Conservation (phyloP, 2,113 vertebrate genomes). For the Ellobius talpinus region DNA sequence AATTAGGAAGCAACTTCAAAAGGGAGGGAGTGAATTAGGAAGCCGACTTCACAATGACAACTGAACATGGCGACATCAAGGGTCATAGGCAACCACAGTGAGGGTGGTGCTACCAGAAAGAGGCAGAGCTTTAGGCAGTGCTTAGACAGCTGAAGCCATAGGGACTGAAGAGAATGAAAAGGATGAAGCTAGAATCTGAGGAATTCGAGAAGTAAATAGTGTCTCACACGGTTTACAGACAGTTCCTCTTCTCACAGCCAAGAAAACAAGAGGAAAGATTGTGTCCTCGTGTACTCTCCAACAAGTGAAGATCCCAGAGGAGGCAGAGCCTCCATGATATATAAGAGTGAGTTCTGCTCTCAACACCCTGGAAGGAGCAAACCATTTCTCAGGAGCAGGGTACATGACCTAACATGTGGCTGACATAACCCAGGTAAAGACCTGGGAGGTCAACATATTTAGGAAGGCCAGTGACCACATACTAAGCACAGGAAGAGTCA, state of each 20-base stretch:
- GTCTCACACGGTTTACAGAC: background rate
- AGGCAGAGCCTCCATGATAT: background rate
- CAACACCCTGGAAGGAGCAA: background rate
- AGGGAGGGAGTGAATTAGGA: background rate
- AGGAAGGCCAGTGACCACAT: background rate
- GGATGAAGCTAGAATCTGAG: constrained; percentile 25
- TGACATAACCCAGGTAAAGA: background rate
- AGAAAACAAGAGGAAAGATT: background rate
- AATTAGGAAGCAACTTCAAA: background rate
- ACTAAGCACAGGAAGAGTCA: background rate
- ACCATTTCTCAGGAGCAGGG: background rate
- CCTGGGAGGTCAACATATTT: background rate
- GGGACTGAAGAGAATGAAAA: background rate
- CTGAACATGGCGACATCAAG: background rate
- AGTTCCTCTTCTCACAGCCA: background rate
- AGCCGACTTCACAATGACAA: background rate
- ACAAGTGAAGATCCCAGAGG: background rate
- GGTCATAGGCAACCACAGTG: background rate
- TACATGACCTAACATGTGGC: background rate
- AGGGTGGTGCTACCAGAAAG: background rate
- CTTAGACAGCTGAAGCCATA: background rate
- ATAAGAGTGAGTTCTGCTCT: background rate
- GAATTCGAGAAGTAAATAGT: background rate
- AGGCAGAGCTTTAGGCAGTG: background rate
- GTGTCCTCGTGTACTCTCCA: background rate